These are phyloP conservation scores for Clinocottus analis DNA, from an alignment of 2,113 vertebrate genomes.

Conservation along the genomic window DNA sequence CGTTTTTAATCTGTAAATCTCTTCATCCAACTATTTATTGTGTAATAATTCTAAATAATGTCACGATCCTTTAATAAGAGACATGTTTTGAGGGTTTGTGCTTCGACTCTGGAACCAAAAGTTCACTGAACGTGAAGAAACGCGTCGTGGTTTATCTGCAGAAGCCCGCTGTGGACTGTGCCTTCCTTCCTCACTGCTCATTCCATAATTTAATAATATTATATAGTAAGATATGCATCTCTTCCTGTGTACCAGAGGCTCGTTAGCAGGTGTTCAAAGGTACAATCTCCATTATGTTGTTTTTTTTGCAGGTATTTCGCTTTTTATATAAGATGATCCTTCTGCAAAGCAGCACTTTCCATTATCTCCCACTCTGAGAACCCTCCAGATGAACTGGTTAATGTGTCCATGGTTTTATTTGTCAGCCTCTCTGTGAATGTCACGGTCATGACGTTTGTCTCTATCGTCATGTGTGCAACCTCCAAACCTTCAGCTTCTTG, in stretches of 20 bases:
- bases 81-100: neutral
- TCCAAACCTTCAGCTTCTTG: neutral
- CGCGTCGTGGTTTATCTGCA: too few species aligned
- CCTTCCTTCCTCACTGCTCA: constrained; percentile 3
- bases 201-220: neutral
- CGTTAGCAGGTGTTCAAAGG: neutral
- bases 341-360: neutral
- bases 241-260: neutral
- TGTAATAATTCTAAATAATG: constrained; percentile 15
- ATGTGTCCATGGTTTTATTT: neutral
- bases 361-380: neutral
- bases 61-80: neutral
- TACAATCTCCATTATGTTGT: neutral
- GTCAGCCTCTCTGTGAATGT: neutral
- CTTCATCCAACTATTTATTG: neutral
- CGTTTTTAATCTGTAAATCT: neutral
- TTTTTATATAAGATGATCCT: neutral
- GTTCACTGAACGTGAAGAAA: too few species aligned
- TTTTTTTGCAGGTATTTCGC: neutral
- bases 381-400: neutral
- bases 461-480: constrained; percentile 25
- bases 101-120: neutral
- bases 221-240: neutral
- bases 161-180: constrained; percentile 12
- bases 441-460: neutral